phyloP scores from a whole-genome alignment of 2,113 vertebrate genomes.

The Puma concolor region DNA sequence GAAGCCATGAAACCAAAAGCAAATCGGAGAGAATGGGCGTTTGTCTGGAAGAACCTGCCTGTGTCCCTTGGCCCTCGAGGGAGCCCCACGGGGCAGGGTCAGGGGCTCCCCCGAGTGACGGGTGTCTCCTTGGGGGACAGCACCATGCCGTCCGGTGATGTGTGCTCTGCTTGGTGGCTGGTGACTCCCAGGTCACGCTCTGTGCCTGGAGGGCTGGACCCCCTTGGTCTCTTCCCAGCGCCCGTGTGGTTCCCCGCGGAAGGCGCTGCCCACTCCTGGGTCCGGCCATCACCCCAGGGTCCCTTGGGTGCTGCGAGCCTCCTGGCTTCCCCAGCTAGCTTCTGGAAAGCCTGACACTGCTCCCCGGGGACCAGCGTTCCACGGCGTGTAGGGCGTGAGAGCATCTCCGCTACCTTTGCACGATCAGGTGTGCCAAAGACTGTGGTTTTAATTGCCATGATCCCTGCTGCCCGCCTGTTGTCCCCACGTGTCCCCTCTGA shows the following conservation, averaged over 20 bases:
- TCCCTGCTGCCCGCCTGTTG: neutral
- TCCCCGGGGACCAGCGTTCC: neutral
- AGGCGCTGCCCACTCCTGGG: neutral
- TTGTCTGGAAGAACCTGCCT: neutral
- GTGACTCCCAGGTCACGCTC: neutral
- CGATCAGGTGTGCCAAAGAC: neutral
- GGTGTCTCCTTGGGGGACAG: neutral
- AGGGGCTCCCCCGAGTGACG: rapidly evolving
- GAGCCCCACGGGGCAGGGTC: neutral
- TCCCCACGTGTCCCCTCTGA: neutral
- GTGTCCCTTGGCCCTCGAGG: neutral
- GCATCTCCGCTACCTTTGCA: neutral
- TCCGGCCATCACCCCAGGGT: neutral
- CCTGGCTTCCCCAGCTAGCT: neutral
- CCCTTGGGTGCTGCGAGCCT: neutral
- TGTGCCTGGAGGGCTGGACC: neutral
- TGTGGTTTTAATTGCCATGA: neutral
- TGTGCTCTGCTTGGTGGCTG: neutral
- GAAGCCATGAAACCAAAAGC: neutral
- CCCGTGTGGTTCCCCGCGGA: rapidly evolving
- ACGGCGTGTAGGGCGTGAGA: neutral
- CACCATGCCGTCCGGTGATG: rapidly evolving
- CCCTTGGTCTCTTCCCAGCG: neutral
- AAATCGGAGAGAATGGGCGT: neutral
- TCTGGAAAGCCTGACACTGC: neutral